Percentiles rank a stretch among this genome's conserved stretches.
phyloP scores from a whole-genome alignment of 2,888 invertebrate species.

The Cataglyphis altisquamis region DNA sequence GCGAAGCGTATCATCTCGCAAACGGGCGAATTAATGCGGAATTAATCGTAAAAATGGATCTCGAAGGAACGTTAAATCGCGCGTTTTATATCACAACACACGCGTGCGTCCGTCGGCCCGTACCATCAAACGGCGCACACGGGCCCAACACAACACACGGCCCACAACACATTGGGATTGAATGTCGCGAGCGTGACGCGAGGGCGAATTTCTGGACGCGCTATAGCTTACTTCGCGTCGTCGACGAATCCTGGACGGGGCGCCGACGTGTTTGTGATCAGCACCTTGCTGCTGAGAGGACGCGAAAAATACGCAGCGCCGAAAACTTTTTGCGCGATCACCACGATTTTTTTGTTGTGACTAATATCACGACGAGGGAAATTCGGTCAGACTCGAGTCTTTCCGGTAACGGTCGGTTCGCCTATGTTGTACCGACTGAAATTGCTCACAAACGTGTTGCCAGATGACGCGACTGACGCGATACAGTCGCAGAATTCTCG shows the following conservation, averaged over 20 bases:
- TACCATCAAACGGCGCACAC: slow-evolving; percentile 72
- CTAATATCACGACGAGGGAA: slow-evolving; percentile 82
- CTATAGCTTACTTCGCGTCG: slow-evolving; percentile 60
- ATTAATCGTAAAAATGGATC: slow-evolving; percentile 5
- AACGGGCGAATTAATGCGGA: neutral
- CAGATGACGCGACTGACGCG: slow-evolving; percentile 60
- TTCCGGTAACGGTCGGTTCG: slow-evolving; percentile 71
- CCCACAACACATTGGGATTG: slow-evolving; percentile 59
- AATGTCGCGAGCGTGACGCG: slow-evolving; percentile 48
- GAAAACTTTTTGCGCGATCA: slow-evolving; percentile 81
- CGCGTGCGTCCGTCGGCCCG: slow-evolving; percentile 77
- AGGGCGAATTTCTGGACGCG: neutral
- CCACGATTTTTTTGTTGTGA: slow-evolving; percentile 83
- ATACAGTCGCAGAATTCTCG: neutral
- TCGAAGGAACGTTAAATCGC: slow-evolving; percentile 28
- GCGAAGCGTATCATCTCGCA: neutral
- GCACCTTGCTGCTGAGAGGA: slow-evolving; percentile 50
- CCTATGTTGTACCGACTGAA: slow-evolving; percentile 62
- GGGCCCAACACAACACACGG: slow-evolving; percentile 68
- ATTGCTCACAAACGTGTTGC: neutral
- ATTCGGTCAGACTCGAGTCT: slow-evolving; percentile 77
- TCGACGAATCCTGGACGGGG: slow-evolving; percentile 54
- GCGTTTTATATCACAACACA: slow-evolving; percentile 71
- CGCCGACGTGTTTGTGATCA: slow-evolving; percentile 53
- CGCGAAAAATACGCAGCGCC: slow-evolving; percentile 74